A percentile compares a stretch with the other conserved stretches of the same genome.
These are phyloP conservation scores for Enteromius treurensis DNA, from an alignment of 2,797 vertebrate species.

Conservation along the genomic window DNA sequence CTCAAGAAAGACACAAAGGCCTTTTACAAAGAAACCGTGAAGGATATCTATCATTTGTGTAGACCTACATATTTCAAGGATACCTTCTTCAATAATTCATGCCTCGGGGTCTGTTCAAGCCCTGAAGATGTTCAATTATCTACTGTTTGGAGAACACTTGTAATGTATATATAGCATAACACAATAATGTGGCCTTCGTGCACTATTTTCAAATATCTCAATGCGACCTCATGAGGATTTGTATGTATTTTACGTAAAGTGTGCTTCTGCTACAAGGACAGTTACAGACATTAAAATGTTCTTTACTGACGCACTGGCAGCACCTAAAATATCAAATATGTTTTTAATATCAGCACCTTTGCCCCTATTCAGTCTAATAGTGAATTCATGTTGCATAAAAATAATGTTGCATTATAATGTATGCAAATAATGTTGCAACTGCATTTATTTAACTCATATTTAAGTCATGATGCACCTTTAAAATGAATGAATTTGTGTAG, in stretches of 20 bases:
- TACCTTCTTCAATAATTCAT: constrained; percentile 52
- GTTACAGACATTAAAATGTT: not conserved
- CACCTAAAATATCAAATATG: not conserved
- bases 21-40: constrained; percentile 1
- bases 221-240: not conserved
- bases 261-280: not conserved
- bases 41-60: not conserved
- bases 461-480: not conserved
- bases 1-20: not conserved
- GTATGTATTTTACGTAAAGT: not conserved
- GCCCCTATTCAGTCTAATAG: not conserved
- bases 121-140: constrained; percentile 9
- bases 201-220: not conserved
- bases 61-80: not conserved
- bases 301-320: not conserved
- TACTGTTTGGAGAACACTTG: not conserved
- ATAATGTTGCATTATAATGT: too few relatives aligned
- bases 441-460: not conserved
- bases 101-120: constrained; percentile 41
- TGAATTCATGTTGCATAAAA: not conserved
- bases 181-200: not conserved
- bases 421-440: too few relatives aligned
- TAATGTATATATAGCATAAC: not conserved
- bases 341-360: not conserved
- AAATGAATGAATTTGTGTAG: not conserved